phyloP scores from a whole-genome alignment of 2,113 vertebrate genomes.

The Lamprotornis superbus region DNA sequence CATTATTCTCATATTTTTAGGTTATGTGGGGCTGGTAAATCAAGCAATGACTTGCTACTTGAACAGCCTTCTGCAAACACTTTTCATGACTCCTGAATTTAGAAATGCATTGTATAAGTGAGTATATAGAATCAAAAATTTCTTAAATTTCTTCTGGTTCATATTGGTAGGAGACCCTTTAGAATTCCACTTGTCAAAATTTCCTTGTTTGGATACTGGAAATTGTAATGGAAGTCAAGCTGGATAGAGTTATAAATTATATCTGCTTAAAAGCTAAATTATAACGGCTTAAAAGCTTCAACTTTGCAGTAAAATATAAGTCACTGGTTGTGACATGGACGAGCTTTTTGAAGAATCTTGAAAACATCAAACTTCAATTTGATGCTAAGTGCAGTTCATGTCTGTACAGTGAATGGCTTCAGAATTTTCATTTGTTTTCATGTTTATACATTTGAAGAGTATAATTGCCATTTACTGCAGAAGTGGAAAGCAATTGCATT shows the following conservation, averaged over 20 bases:
- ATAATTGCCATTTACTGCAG: background rate
- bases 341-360: background rate
- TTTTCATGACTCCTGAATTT: slow-evolving; percentile 99
- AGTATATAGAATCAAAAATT: slow-evolving; percentile 63
- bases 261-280: background rate
- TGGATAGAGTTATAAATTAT: background rate
- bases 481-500: background rate
- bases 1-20: slow-evolving; percentile 67
- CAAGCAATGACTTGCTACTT: slow-evolving; percentile 99
- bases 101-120: slow-evolving; percentile 98
- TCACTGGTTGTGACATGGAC: background rate
- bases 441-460: background rate
- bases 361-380: background rate
- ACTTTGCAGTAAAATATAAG: background rate
- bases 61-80: slow-evolving; percentile 97
- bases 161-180: background rate
- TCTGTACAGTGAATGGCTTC: background rate
- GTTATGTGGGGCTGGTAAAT: slow-evolving; percentile 97
- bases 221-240: background rate
- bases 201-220: background rate
- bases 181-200: background rate
- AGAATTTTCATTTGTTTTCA: background rate
- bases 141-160: background rate
- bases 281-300: background rate
- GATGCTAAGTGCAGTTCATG: background rate